phyloP scores from a whole-genome alignment of 2,113 vertebrate genomes.

The Catharus minimus region DNA sequence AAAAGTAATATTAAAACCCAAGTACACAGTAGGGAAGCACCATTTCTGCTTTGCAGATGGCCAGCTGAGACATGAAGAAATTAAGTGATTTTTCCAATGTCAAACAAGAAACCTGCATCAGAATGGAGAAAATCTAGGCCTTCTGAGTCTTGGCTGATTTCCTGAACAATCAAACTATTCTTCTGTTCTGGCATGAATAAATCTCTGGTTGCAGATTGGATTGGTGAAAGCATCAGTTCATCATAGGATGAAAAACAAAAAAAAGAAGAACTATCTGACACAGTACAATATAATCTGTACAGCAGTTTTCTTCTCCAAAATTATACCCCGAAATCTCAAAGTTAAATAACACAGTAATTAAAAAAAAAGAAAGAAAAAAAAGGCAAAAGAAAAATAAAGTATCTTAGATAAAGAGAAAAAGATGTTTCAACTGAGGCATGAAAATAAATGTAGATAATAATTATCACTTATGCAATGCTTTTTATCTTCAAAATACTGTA shows the following conservation, averaged over 20 bases:
- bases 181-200: slow-evolving; percentile 26
- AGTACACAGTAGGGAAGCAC: slow-evolving; percentile 24
- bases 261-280: not conserved
- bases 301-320: not conserved
- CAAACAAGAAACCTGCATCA: not conserved
- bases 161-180: slow-evolving; percentile 37
- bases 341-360: slow-evolving; percentile 27
- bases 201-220: slow-evolving; percentile 8
- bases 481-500: slow-evolving; percentile 50
- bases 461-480: slow-evolving; percentile 41
- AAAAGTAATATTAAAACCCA: not conserved
- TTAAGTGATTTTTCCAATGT: not conserved
- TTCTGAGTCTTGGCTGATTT: slow-evolving; percentile 13
- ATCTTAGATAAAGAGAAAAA: slow-evolving; percentile 30
- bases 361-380: not conserved
- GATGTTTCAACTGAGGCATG: slow-evolving; percentile 57
- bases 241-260: slow-evolving; percentile 1
- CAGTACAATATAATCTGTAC: slow-evolving; percentile 13
- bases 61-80: not conserved
- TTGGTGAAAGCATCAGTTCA: slow-evolving; percentile 23
- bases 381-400: slow-evolving; percentile 7
- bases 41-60: not conserved
- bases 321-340: not conserved
- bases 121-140: not conserved
- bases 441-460: slow-evolving; percentile 61